These are phyloP conservation scores for Silvanus unidentatus DNA, from an alignment of 2,888 invertebrate genomes.

Conservation along the genomic window DNA sequence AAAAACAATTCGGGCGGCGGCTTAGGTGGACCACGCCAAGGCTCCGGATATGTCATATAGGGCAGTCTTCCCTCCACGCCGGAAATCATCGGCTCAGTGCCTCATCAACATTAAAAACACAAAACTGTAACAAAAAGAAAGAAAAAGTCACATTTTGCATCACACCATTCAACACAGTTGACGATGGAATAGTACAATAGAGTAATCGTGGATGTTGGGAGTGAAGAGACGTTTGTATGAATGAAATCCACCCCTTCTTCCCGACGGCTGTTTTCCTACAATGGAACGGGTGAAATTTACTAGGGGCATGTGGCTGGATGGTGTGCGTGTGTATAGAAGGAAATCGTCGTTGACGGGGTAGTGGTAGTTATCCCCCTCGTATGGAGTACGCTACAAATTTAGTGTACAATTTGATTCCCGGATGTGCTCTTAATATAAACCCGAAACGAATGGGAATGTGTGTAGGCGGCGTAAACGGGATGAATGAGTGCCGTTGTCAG, in stretches of 20 bases:
- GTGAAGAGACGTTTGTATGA: not conserved
- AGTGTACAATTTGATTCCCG: slow-evolving; percentile 11
- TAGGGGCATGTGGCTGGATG: too few species aligned
- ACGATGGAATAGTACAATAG: not conserved
- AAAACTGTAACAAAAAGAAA: slow-evolving; percentile 44
- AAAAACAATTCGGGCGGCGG: slow-evolving; percentile 61
- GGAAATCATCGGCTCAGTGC: slow-evolving; percentile 57
- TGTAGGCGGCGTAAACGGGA: slow-evolving; percentile 49
- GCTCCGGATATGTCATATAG: slow-evolving; percentile 52
- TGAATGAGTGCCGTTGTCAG: slow-evolving; percentile 53
- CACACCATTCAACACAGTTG: not conserved
- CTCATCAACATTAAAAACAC: slow-evolving; percentile 29
- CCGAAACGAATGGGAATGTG: slow-evolving; percentile 11
- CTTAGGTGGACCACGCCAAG: slow-evolving; percentile 52
- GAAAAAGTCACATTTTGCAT: slow-evolving; percentile 1
- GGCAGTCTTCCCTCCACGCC: slow-evolving; percentile 59
- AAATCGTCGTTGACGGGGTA: not conserved
- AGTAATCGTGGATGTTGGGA: too few species aligned
- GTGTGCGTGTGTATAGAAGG: not conserved
- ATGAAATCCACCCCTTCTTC: too few species aligned
- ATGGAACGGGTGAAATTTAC: too few species aligned
- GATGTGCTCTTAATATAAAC: slow-evolving; percentile 13
- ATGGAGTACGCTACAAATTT: slow-evolving; percentile 1
- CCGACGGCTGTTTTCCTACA: too few species aligned
- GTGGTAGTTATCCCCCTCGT: not conserved